Evolutionary conservation across 2,797 vertebrate species (phyloP).

Genomic region (Rhynchonycteris naso): DNA sequence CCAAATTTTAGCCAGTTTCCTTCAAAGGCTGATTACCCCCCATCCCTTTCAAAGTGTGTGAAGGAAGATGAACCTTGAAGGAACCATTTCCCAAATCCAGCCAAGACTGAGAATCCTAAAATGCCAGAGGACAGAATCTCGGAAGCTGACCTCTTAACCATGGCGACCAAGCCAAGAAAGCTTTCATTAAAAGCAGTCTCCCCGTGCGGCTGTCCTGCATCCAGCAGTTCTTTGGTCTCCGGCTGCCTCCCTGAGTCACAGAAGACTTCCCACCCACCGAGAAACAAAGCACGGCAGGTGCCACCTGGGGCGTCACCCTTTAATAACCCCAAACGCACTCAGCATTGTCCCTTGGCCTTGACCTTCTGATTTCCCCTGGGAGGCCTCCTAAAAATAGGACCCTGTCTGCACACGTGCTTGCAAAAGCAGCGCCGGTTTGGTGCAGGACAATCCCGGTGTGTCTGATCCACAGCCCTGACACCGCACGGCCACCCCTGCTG

Average conservation of each 20-base stretch:
- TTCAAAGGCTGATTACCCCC: conserved; percentile 7
- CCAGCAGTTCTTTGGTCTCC: background rate
- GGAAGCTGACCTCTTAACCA: background rate
- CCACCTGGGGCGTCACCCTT: background rate
- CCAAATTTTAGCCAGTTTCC: background rate
- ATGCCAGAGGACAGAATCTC: background rate
- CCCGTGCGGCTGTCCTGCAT: background rate
- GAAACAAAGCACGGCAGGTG: background rate
- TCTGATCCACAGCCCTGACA: background rate
- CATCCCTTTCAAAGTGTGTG: background rate
- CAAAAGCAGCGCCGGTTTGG: background rate
- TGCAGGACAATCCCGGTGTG: background rate
- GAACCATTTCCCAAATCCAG: background rate
- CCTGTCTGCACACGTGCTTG: background rate
- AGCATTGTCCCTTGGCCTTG: background rate
- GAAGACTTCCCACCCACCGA: background rate
- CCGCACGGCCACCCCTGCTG: background rate
- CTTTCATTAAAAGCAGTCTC: background rate
- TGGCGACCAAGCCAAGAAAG: background rate
- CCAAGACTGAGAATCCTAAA: background rate
- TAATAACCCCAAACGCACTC: background rate
- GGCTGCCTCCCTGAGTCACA: background rate
- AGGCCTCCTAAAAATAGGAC: background rate
- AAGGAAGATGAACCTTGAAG: conserved; percentile 11
- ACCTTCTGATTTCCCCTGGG: background rate